Evolutionary conservation across 2,797 vertebrate genomes (phyloP).

Genomic region (Galago senegalensis): DNA sequence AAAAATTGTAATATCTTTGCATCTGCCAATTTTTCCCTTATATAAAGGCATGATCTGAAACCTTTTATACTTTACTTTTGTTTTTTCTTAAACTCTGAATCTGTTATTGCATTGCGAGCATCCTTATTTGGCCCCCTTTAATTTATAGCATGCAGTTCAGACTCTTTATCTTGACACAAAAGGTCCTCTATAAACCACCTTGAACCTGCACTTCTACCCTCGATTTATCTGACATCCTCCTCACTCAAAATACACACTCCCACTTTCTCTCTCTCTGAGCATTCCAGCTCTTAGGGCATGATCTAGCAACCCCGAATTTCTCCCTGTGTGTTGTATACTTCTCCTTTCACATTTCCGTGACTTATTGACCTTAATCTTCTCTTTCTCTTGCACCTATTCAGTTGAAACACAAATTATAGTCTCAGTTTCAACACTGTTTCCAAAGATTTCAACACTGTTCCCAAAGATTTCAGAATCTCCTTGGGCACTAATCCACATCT

Average conservation of each 20-base stretch:
- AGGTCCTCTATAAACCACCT: neutral
- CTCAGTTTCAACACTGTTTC: neutral
- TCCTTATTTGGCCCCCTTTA: neutral
- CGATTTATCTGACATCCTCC: neutral
- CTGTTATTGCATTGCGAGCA: neutral
- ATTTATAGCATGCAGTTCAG: neutral
- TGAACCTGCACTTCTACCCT: neutral
- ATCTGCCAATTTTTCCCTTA: neutral
- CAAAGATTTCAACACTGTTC: neutral
- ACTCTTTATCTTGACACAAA: neutral
- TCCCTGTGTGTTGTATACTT: neutral
- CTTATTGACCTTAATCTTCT: neutral
- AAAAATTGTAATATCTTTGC: neutral
- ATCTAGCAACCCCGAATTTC: neutral
- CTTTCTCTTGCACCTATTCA: neutral
- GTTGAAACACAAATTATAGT: neutral
- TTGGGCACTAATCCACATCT: neutral
- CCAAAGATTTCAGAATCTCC: neutral
- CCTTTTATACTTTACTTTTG: neutral
- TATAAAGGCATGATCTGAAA: neutral
- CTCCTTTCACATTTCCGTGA: neutral
- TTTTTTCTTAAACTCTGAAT: neutral
- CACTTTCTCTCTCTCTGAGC: neutral
- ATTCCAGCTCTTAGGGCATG: neutral
- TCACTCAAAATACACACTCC: neutral